These are phyloP conservation scores for Dinomys branickii DNA, from an alignment of 2,113 vertebrate genomes.

Conservation along the genomic window DNA sequence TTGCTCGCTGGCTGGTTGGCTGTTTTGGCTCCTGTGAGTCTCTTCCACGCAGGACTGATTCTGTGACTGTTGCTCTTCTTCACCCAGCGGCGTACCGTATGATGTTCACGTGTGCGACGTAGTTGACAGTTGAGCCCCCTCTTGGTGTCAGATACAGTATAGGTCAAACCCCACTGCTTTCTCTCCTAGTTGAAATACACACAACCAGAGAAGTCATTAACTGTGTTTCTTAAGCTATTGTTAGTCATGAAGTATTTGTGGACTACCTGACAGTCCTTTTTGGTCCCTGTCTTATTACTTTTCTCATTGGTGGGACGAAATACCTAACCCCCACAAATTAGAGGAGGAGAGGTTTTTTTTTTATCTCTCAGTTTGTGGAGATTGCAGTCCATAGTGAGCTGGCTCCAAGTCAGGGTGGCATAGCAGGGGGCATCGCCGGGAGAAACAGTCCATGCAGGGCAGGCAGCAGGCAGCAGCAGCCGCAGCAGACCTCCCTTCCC, in stretches of 20 bases:
- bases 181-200: not conserved
- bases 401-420: not conserved
- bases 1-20: not conserved
- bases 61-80: conserved; percentile 12
- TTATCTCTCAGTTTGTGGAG: not conserved
- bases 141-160: not conserved
- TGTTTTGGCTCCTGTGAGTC: not conserved
- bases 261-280: not conserved
- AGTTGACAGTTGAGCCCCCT: not conserved
- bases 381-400: not conserved
- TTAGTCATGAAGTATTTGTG: not conserved
- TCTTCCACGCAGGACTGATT: not conserved
- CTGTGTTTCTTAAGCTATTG: not conserved
- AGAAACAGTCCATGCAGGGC: not conserved
- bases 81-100: not conserved
- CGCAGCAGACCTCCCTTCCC: not conserved
- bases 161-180: not conserved
- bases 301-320: not conserved
- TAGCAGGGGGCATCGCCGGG: not conserved
- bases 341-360: not conserved
- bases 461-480: not conserved
- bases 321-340: not conserved
- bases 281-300: not conserved
- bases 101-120: not conserved
- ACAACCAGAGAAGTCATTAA: not conserved